phyloP scores from a whole-genome alignment of 2,888 invertebrate species.

The Phaonia tiefii region DNA sequence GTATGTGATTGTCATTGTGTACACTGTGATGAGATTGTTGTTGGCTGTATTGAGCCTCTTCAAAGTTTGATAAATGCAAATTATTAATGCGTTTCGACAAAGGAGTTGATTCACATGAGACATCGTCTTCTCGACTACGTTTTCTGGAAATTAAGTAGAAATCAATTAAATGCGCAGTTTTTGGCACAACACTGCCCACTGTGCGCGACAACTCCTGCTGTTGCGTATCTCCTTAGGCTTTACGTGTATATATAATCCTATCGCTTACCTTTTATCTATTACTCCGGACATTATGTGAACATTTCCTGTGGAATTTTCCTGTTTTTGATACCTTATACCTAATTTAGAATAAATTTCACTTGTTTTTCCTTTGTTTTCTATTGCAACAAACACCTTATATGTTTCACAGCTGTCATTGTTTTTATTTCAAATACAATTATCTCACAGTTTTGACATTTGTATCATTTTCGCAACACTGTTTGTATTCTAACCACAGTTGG shows the following conservation, averaged over 20 bases:
- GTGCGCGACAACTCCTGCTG: background rate
- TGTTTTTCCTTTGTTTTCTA: constrained; percentile 5
- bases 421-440: constrained; percentile 58
- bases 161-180: constrained; percentile 5
- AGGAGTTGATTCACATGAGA: constrained; percentile 89
- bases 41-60: constrained; percentile 70
- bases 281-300: constrained; percentile 72
- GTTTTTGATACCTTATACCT: no score
- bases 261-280: constrained; percentile 74
- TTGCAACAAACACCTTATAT: constrained; percentile 15
- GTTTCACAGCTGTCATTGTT: constrained; percentile 57
- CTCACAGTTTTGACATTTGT: constrained; percentile 5
- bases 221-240: background rate
- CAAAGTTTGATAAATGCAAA: constrained; percentile 85
- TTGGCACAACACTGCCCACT: constrained; percentile 33
- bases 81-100: constrained; percentile 95
- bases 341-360: background rate
- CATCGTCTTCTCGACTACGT: constrained; percentile 88
- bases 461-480: background rate
- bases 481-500: background rate
- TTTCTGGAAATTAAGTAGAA: constrained; percentile 83
- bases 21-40: constrained; percentile 67
- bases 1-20: constrained; percentile 60
- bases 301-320: background rate
- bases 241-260: no score